Conservation (phyloP, 2,113 vertebrate species). For the Excalfactoria chinensis region DNA sequence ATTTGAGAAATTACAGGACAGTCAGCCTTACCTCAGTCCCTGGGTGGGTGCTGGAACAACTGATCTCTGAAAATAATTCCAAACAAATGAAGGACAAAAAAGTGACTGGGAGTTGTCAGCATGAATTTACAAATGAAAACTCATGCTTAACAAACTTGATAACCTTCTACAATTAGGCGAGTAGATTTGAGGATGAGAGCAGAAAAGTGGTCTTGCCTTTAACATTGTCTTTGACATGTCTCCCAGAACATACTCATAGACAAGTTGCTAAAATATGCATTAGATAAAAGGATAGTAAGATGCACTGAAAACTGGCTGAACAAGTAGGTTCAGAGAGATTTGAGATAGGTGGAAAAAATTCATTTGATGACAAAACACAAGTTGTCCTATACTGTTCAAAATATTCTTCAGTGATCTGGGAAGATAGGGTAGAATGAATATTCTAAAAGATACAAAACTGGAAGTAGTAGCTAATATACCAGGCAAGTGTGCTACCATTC, state of each 20-base stretch:
- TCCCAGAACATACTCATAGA: not conserved
- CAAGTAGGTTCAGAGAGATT: fast-evolving
- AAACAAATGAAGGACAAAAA: not conserved
- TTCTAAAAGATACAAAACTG: not conserved
- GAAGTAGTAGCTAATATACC: not conserved
- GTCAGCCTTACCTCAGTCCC: not conserved
- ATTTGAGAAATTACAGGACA: not conserved
- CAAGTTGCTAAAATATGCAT: not conserved
- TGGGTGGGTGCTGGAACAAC: not conserved
- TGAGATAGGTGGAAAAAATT: not conserved
- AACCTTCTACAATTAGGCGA: not conserved
- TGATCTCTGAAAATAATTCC: not conserved
- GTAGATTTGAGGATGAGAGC: not conserved
- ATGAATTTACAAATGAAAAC: not conserved
- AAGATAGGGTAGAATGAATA: not conserved
- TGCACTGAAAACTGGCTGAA: not conserved
- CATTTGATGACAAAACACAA: not conserved
- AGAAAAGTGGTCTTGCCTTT: not conserved
- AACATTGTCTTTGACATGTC: not conserved
- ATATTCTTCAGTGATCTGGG: not conserved
- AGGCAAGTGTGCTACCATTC: not conserved
- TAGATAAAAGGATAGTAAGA: not conserved
- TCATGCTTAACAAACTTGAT: not conserved
- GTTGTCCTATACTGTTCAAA: fast-evolving
- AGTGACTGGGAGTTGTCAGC: not conserved